Evolutionary conservation across 2,797 vertebrate genomes (phyloP), one percentile per base, ranked within the genome.

Genomic region (Anguilla megastoma): DNA sequence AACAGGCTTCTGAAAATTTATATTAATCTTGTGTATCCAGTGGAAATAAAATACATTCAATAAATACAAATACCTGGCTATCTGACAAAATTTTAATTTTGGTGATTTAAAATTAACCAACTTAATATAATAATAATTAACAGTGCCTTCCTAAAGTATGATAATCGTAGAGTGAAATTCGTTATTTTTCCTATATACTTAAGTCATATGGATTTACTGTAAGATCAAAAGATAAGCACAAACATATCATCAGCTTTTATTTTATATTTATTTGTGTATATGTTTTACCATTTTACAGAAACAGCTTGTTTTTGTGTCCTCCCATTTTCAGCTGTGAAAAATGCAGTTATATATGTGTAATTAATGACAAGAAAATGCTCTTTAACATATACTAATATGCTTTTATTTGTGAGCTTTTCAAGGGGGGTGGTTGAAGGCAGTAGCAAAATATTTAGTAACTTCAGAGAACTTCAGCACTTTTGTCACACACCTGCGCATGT

Each of bases 401-500:
- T 52, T 83, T 50, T 48, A 33, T 74, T 50, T 86, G 45, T 52
- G 1, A 87, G 50, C 10, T 41, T 54, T 71, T 41, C 48, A 12
- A n/a, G 86, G 71, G 86, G 74, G 45, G 36, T 84, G 24, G 3
- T 21, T 69, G 48, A 52, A 79, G 50, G 58, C 16, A 48, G 85
- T 41, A 27, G 88, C 48, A 45, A 60, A 82, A 21, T 79, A 30
- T 88, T 45, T 33, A 58, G 21, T 50, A 85, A 63, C 63, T 84
- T 36, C 30, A 24, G 58, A 60, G 33, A 45, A 21, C 41, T 45
- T 36, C 8, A 52, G n/a, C 12, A 27, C 84, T 66, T 83, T 56
- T 74, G 36, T 4, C 41, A 33, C 88, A 66, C 88, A 86, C 88
- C 88, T 88, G 88, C 85, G 60, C 24, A 8, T 88, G 84, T 91